A percentile compares a stretch with the other conserved stretches of the same genome.
phyloP scores from a whole-genome alignment of 1,140 invertebrate species.

The Drosophila oshimai region DNA sequence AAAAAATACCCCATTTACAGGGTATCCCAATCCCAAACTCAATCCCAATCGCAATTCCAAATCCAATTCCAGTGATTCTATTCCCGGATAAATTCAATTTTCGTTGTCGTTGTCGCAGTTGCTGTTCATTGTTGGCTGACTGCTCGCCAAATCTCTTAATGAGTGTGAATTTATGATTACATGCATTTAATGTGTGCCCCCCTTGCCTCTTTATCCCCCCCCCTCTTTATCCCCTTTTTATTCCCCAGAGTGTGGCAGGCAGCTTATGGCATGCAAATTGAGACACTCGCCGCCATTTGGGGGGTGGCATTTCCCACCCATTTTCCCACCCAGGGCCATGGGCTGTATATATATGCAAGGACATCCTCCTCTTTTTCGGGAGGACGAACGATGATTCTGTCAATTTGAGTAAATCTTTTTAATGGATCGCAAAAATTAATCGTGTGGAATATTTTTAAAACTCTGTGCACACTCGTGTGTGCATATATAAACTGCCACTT shows the following conservation, averaged over 20 bases:
- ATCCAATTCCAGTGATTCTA: slow-evolving; percentile 48
- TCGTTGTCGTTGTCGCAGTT: background rate
- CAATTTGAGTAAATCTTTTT: slow-evolving; percentile 81
- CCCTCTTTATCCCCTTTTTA: background rate
- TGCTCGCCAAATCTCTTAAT: slow-evolving; percentile 74
- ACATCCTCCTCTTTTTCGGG: slow-evolving; percentile 20
- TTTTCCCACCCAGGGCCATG: slow-evolving; percentile 42
- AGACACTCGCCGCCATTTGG: slow-evolving; percentile 41
- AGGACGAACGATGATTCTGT: slow-evolving; percentile 61
- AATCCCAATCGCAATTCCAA: no score
- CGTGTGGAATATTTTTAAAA: slow-evolving; percentile 73
- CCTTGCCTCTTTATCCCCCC: background rate
- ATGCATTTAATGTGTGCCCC: slow-evolving; percentile 66
- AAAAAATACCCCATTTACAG: background rate
- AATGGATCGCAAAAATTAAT: slow-evolving; percentile 75
- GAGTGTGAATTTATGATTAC: slow-evolving; percentile 80
- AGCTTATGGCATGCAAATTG: slow-evolving; percentile 74
- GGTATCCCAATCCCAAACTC: slow-evolving; percentile 23
- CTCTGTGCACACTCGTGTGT: slow-evolving; percentile 10
- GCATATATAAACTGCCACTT: slow-evolving; percentile 62
- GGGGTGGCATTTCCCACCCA: slow-evolving; percentile 26
- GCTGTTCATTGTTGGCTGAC: slow-evolving; percentile 16
- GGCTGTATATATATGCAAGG: slow-evolving; percentile 15
- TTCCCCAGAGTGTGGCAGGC: background rate
- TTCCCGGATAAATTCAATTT: slow-evolving; percentile 63